Evolutionary conservation across 2,888 invertebrate genomes (phyloP).

Genomic region (Heliconius ismenius): DNA sequence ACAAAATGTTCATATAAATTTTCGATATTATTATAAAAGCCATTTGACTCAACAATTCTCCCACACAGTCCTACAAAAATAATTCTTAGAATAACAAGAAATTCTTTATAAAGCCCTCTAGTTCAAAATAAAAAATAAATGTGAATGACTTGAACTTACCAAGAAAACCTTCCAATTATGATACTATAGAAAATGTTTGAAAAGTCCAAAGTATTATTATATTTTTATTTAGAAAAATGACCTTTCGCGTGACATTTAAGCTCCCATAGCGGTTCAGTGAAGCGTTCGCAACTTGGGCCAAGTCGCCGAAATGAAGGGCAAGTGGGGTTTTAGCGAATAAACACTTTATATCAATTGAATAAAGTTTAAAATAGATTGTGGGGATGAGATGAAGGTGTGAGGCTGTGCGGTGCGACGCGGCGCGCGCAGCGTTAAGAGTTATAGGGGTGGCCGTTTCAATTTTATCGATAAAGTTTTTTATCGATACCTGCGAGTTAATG

Average conservation of each 20-base stretch:
- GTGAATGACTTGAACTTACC: conserved; percentile 14
- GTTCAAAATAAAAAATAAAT: not conserved
- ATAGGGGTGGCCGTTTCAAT: conserved; percentile 53
- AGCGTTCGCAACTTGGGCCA: conserved; percentile 49
- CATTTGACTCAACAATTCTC: not conserved
- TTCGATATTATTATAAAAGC: not conserved
- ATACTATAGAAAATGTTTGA: not conserved
- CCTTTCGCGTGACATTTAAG: conserved; percentile 45
- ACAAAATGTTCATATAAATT: not conserved
- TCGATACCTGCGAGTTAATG: not conserved
- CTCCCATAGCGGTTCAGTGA: conserved; percentile 35
- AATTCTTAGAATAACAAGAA: not conserved
- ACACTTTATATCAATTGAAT: conserved; percentile 41
- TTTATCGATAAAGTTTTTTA: conserved; percentile 41
- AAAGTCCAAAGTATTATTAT: conserved; percentile 16
- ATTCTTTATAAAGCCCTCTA: not conserved
- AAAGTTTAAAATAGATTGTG: conserved; percentile 52
- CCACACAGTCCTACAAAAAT: not conserved
- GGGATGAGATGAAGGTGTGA: conserved; percentile 59
- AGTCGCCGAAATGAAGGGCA: conserved; percentile 43
- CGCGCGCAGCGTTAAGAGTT: conserved; percentile 69
- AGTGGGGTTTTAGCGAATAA: conserved; percentile 37
- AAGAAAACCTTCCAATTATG: conserved; percentile 7
- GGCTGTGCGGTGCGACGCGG: conserved; percentile 62
- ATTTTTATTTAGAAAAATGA: conserved; percentile 31